Base-by-base conservation (phyloP, 1,140 invertebrate species). In the Megathymus violae region DNA sequence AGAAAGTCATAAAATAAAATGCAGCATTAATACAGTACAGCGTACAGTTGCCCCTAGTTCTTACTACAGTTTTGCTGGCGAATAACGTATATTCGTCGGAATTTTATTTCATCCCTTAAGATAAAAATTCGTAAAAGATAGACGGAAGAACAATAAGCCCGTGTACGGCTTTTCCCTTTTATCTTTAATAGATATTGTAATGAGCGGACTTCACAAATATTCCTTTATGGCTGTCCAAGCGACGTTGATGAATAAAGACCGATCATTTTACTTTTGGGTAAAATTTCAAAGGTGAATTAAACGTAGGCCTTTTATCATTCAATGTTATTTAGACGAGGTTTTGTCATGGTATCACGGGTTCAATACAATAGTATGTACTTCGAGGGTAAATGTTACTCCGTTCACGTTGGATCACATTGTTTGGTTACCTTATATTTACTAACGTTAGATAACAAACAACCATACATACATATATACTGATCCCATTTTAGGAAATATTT, bases 121-220 rank as follows among this genome's bases (percentile, higher is more conserved):
- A 4, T 27, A 17, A 44, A 46, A 58, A 34, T 46, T 46, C 41
- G 25, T 17, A 43, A 31, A 13, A 48, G 36, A 22, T 4, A 16
- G 16, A 58, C 11, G 9, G 14, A 17, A 40, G 14, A 56, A 17
- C 51, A 10, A 25, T 15, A 41, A 56, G 34, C 9, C 14, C 3
- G 9, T 44, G 34, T 17, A 17, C 25, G 14, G 40, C 22, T 5
- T 44, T 56, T 15, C 13, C 43, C 52, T 56, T 56, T 56, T 25
- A 56, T 56, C 52, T 56, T 56, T 56, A 27, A 58, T 58, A 46
- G 52, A 31, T 46, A 58, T 58, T 58, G 52, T 58, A 58, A 58
- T 58, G 52, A 58, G 41, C 14, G 52, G 52, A 44, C 52, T 27
- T 44, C 41, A 34, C 41, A 56, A 58, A 58, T 58, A 58, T 58